Percentiles rank a stretch among this genome's conserved stretches.
Evolutionary conservation across 2,797 vertebrate genomes (phyloP).

Genomic region (Iguana delicatissima): DNA sequence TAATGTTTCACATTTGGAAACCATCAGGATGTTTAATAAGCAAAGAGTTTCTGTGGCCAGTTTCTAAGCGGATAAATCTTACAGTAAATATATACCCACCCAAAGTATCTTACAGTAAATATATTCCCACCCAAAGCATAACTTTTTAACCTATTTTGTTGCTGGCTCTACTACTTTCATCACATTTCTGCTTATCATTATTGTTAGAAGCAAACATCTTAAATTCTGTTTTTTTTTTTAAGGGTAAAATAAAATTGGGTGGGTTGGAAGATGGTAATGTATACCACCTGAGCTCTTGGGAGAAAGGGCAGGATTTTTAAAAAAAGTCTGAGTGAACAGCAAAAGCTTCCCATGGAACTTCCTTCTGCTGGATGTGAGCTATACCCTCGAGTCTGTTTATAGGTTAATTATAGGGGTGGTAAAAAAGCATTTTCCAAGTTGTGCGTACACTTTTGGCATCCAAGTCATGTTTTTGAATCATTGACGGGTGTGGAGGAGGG

Average conservation of each 20-base stretch:
- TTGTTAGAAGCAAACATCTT: not conserved
- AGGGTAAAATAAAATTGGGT: not conserved
- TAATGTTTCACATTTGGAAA: not conserved
- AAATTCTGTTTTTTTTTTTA: not conserved
- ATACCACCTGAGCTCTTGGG: not conserved
- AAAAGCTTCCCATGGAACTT: not conserved
- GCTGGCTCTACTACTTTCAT: not conserved
- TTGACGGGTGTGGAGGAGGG: not conserved
- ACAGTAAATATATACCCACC: no score
- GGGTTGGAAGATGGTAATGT: not conserved
- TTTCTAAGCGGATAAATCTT: not conserved
- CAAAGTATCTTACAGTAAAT: no score
- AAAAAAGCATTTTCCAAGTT: constrained; percentile 47
- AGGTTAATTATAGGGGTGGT: constrained; percentile 39
- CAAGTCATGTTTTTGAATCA: constrained; percentile 49
- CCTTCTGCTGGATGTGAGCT: constrained; percentile 40
- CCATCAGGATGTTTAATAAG: not conserved
- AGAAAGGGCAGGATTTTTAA: not conserved
- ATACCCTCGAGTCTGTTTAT: constrained; percentile 58
- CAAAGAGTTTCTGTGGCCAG: no score
- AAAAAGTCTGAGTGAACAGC: not conserved
- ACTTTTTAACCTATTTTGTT: not conserved
- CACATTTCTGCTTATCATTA: not conserved
- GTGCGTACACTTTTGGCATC: constrained; percentile 44
- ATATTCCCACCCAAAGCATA: no score